Base-by-base conservation (phyloP, 2,113 vertebrate species). In the Sorex araneus region DNA sequence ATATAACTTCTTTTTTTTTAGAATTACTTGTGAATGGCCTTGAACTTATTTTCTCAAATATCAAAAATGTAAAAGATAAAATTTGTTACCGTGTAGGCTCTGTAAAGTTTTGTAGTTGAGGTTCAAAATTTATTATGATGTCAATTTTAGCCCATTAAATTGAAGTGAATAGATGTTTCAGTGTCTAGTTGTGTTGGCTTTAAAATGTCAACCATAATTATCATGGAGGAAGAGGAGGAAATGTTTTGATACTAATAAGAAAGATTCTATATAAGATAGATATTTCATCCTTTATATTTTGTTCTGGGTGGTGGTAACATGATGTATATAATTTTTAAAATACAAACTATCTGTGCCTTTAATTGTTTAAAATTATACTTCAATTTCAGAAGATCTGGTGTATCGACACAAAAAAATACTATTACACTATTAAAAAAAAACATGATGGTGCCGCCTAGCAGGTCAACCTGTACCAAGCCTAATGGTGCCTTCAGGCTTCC, bases 31-130 rank as follows among this genome's bases (percentile, higher is more conserved):
- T 73, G 30, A 93, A 67, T 54, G 79, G 18, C 18, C 57, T 60
- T 60, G 3, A 60, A 60, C 18, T 75, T 66, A 21, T 30, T 27
- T 34, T 25, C 8, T 11, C 1, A 71, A 18, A 92, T 90, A 66
- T 85, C 18, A 77, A 18, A 36, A 15, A 70, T 34, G 47, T 64
- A 43, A 67, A 89, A 27, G 16, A 45, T 70, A n/a, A 67, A 78
- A 8, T 45, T 85, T 50, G 21, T 82, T 19, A 82, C 19, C 16
- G 30, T 5, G 32, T 15, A 74, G 34, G 1, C 47, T 91, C 32
- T 75, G 28, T 84, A 87, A 80, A 78, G 36, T 70, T 73, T 87
- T 91, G 30, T 21, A 78, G 79, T 69, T 83, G 19, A 88, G 18
- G 60, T 45, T n/a, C 25, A 75, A n/a, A 27, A 11, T 81, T 70